Evolutionary conservation across 2,888 invertebrate genomes (phyloP).

Genomic region (Apoda limacodes): DNA sequence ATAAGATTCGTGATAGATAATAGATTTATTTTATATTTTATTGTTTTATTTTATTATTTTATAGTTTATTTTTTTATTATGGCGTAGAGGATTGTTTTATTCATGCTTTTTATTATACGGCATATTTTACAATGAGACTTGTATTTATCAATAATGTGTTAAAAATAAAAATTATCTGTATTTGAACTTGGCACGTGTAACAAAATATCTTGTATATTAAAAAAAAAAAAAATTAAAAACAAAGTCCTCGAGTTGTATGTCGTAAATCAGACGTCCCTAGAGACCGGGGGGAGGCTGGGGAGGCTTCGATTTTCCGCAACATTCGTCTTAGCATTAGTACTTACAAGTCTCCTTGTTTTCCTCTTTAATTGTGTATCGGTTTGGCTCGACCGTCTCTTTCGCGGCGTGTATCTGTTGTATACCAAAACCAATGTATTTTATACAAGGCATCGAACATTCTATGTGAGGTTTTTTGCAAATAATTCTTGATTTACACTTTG

Average conservation of each 20-base stretch:
- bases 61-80: too few species aligned
- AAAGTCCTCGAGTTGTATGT: slow-evolving; percentile 35
- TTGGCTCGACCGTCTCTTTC: slow-evolving; percentile 30
- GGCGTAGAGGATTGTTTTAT: too few species aligned
- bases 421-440: too few species aligned
- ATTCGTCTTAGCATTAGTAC: slow-evolving; percentile 67
- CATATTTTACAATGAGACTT: too few species aligned
- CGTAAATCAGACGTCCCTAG: slow-evolving; percentile 64
- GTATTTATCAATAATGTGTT: too few species aligned
- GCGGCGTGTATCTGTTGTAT: too few species aligned
- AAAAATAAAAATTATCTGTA: too few species aligned
- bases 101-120: too few species aligned
- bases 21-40: too few species aligned
- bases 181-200: neutral
- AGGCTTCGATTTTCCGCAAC: slow-evolving; percentile 67
- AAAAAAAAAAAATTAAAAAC: slow-evolving; percentile 38
- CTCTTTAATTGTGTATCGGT: slow-evolving; percentile 66
- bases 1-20: too few species aligned
- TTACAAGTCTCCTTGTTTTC: slow-evolving; percentile 57
- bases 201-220: slow-evolving; percentile 8
- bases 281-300: slow-evolving; percentile 33
- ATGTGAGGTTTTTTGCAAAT: slow-evolving; percentile 12
- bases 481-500: slow-evolving; percentile 5
- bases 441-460: too few species aligned
- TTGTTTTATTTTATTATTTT: too few species aligned